These are phyloP conservation scores for Nemopilema nomurai DNA, from an alignment of 30 jellyfish, hydroid and myxozoan species.

Conservation along the genomic window DNA sequence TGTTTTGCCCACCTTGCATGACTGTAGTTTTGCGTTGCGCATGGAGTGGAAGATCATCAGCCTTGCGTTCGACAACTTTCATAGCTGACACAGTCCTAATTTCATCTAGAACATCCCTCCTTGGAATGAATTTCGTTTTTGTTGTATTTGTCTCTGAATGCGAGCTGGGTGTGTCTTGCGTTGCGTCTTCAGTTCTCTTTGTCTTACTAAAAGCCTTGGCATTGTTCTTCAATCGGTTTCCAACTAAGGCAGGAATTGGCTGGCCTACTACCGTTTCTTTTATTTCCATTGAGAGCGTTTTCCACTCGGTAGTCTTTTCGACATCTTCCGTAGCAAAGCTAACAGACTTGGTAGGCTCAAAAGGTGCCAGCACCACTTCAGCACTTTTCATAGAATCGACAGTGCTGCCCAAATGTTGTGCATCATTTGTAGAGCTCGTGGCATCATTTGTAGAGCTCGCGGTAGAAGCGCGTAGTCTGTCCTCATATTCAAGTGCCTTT, in stretches of 20 bases:
- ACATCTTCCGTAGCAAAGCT: neutral
- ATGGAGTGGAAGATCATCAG: neutral
- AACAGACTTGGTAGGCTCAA: neutral
- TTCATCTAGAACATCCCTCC: neutral
- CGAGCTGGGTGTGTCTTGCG: neutral
- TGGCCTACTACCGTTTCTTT: neutral
- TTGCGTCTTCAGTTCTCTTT: neutral
- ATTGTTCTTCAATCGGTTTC: neutral
- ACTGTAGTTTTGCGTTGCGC: slow-evolving; percentile 1
- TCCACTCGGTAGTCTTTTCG: neutral
- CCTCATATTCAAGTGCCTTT: neutral
- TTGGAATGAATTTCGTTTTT: neutral
- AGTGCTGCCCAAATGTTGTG: neutral
- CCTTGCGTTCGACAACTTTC: neutral
- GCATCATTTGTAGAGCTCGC: neutral
- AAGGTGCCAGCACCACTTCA: neutral
- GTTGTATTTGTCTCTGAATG: neutral
- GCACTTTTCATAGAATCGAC: neutral
- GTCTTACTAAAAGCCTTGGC: neutral
- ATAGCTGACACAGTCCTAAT: neutral
- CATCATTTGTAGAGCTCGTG: neutral
- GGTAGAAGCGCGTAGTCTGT: neutral
- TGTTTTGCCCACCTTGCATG: neutral
- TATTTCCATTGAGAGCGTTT: neutral
- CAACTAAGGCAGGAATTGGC: neutral